phyloP scores from a whole-genome alignment of 2,888 invertebrate species.

The Spilarctia lutea region DNA sequence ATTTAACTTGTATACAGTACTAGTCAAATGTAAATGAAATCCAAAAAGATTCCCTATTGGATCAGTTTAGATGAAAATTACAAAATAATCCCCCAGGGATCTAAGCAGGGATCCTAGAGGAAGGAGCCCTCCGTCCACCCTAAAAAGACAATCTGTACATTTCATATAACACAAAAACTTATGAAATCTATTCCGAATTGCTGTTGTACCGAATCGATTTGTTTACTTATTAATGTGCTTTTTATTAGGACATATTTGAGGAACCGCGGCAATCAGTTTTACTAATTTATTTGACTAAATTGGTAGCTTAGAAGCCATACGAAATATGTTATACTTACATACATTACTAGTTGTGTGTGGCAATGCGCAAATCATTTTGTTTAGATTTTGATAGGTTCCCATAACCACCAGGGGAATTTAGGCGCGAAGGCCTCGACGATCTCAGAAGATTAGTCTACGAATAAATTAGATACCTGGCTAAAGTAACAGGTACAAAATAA shows the following conservation, averaged over 20 bases:
- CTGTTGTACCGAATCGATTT: not conserved
- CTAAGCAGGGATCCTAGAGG: too few relatives aligned
- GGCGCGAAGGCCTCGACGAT: too few relatives aligned
- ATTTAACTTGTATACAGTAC: not conserved
- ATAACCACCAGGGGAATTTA: too few relatives aligned
- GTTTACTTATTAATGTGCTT: not conserved
- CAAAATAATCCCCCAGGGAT: too few relatives aligned
- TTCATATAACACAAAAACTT: not conserved
- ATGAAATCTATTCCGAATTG: not conserved
- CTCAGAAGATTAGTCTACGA: too few relatives aligned
- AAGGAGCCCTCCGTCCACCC: not conserved
- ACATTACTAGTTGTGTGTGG: not conserved
- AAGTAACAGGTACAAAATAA: not conserved
- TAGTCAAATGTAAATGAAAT: too few relatives aligned
- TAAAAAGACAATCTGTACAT: not conserved
- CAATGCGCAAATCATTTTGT: not conserved
- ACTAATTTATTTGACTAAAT: not conserved
- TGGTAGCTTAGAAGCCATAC: too few relatives aligned
- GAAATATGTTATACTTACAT: too few relatives aligned
- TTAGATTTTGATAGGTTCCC: too few relatives aligned
- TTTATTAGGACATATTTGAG: not conserved
- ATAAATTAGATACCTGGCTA: not conserved
- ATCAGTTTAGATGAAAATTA: too few relatives aligned
- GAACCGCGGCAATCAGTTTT: not conserved
- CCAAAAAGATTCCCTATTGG: too few relatives aligned